A percentile compares a stretch with the other conserved stretches of the same genome.
Conservation (phyloP, 2,113 vertebrate genomes). For the Thamnaconus septentrionalis region DNA sequence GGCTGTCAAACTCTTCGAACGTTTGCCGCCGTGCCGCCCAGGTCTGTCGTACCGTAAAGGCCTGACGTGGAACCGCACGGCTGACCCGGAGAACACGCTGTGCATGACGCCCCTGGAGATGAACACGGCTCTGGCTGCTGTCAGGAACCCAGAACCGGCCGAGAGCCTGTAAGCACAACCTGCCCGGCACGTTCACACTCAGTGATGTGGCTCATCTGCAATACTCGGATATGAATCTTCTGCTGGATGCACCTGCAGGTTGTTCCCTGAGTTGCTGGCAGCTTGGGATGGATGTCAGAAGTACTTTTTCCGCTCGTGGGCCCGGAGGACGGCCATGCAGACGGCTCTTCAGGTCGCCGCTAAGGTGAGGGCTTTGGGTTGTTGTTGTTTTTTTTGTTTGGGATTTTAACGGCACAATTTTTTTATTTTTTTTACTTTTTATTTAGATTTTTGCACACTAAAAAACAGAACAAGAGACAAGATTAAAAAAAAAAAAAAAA, state of each 20-base stretch:
- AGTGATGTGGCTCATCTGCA: no score
- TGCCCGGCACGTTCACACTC: neutral
- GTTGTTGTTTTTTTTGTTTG: no score
- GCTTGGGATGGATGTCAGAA: slow-evolving; percentile 94
- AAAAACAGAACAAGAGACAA: no score
- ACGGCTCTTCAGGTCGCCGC: slow-evolving; percentile 80
- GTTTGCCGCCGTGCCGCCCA: slow-evolving; percentile 36
- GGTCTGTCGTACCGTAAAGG: slow-evolving; percentile 95
- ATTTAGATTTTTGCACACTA: no score
- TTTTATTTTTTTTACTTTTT: no score
- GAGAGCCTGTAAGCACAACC: slow-evolving; percentile 74
- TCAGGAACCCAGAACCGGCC: slow-evolving; percentile 52
- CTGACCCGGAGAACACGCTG: slow-evolving; percentile 77
- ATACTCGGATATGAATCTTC: no score
- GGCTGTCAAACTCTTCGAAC: neutral
- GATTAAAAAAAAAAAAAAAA: no score
- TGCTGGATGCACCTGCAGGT: slow-evolving; percentile 44
- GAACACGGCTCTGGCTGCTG: slow-evolving; percentile 69
- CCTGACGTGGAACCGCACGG: slow-evolving; percentile 82
- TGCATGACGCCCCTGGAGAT: slow-evolving; percentile 86
- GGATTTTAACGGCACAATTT: no score
- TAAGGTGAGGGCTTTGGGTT: slow-evolving; percentile 77
- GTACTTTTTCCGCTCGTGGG: slow-evolving; percentile 92
- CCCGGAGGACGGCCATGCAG: slow-evolving; percentile 81
- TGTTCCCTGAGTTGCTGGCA: slow-evolving; percentile 82